Conservation (phyloP, 1,140 invertebrate genomes). For the Phymorhynchus buccinoides region DNA sequence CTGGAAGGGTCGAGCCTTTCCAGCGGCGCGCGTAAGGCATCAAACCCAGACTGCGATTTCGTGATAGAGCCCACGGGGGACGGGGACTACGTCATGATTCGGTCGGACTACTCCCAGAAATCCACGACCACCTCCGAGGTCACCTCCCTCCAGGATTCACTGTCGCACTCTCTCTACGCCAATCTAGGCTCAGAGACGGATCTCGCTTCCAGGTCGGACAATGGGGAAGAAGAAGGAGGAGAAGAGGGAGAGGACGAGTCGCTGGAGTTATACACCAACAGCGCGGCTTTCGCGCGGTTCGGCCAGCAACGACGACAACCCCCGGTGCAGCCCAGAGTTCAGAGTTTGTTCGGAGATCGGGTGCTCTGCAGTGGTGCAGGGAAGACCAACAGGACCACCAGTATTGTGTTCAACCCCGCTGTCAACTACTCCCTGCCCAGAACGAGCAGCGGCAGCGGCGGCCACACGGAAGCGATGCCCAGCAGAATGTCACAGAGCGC, state of each 20-base stretch:
- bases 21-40: neutral
- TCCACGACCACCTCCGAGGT: neutral
- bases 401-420: slow-evolving; percentile 2
- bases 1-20: neutral
- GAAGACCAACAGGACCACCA: neutral
- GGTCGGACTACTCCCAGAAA: slow-evolving; percentile 37
- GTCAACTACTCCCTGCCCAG: neutral
- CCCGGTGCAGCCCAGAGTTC: slow-evolving; percentile 13
- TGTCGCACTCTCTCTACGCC: neutral
- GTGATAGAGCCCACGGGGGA: slow-evolving; percentile 31
- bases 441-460: neutral
- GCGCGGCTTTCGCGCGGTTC: slow-evolving; percentile 36
- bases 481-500: slow-evolving; percentile 22
- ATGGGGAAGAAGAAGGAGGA: no score
- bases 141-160: no score
- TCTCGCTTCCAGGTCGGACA: neutral
- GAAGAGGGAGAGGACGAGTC: slow-evolving; percentile 23
- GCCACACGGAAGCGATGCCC: neutral
- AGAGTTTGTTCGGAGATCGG: neutral
- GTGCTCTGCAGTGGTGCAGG: neutral
- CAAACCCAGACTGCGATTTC: neutral
- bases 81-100: slow-evolving; percentile 47
- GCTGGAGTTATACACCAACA: slow-evolving; percentile 21
- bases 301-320: slow-evolving; percentile 45
- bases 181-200: neutral